phyloP scores from a whole-genome alignment of 2,888 invertebrate species.

The Seladonia tumulorum region DNA sequence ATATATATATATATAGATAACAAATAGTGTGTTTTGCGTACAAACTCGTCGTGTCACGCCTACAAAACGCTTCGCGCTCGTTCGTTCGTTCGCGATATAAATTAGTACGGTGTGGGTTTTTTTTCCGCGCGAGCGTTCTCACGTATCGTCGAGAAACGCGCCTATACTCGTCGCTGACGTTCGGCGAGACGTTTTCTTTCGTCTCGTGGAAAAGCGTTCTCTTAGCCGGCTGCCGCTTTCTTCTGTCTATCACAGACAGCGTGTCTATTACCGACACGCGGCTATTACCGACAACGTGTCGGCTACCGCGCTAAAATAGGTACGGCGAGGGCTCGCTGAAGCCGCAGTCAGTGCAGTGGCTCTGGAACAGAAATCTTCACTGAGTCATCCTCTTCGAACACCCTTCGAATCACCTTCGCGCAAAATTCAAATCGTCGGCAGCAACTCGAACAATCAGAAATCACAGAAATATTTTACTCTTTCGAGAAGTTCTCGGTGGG shows the following conservation, averaged over 20 bases:
- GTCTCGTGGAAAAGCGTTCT: not conserved
- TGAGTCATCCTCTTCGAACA: not conserved
- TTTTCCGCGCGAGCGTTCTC: slow-evolving; percentile 7
- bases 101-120: slow-evolving; percentile 25
- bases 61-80: not conserved
- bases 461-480: not conserved
- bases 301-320: slow-evolving; percentile 55
- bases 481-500: too few relatives aligned
- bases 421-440: too few relatives aligned
- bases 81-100: not conserved
- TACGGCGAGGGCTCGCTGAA: slow-evolving; percentile 73
- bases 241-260: slow-evolving; percentile 51
- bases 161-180: not conserved
- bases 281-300: too few relatives aligned
- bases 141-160: slow-evolving; percentile 30
- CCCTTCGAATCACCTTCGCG: too few relatives aligned
- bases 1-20: not conserved
- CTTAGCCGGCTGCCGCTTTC: slow-evolving; percentile 69
- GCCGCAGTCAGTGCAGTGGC: slow-evolving; percentile 70
- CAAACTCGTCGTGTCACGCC: slow-evolving; percentile 23
- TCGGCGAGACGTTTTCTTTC: slow-evolving; percentile 8
- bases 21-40: not conserved
- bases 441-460: too few relatives aligned
- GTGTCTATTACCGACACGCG: too few relatives aligned
- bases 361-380: slow-evolving; percentile 60